Evolutionary conservation across 1,140 invertebrate genomes (phyloP), one percentile per base, ranked within the genome.

Genomic region (Drosophila guanche): DNA sequence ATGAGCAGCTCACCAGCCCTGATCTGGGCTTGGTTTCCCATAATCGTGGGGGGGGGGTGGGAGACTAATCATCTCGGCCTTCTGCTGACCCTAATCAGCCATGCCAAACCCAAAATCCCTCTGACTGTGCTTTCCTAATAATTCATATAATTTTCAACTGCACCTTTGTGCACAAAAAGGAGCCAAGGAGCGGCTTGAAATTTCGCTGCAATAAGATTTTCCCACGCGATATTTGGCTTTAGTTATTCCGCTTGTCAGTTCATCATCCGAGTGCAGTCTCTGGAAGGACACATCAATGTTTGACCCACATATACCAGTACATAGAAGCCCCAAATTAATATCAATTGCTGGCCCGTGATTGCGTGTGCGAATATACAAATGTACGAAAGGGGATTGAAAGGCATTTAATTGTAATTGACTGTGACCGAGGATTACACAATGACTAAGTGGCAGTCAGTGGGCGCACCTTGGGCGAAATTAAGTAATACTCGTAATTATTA

Each of bases 341-440:
- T 75, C 72, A 75, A 75, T 75, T 75, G 70, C 67, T 54, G 66
- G 55, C 63, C 40, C 48, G 54, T 61, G 70, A 50, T 74, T 74
- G 70, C 71, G 70, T 75, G 72, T 75, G 71, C 60, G 53, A 59
- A 75, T 65, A 50, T 42, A 53, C 52, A 59, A 63, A 16, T 62
- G 55, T 68, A 50, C 29, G 29, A 22, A 16, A 8, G 67, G 67
- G 67, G 71, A 75, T 75, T 75, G 72, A 75, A 75, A 75, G 71
- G 72, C 72, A 75, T 75, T 75, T 73, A 75, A 75, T 75, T 75
- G 72, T 75, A 75, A 75, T 75, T 75, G 70, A 73, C 70, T 74
- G 70, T 74, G 70, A 74, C 70, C 70, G 42, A 74, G 70, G 70
- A 74, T 74, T 74, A 51, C 70, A 74, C 70, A 74, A 74, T 74